phyloP scores from a whole-genome alignment of 2,797 vertebrate species.

The Morus bassanus region DNA sequence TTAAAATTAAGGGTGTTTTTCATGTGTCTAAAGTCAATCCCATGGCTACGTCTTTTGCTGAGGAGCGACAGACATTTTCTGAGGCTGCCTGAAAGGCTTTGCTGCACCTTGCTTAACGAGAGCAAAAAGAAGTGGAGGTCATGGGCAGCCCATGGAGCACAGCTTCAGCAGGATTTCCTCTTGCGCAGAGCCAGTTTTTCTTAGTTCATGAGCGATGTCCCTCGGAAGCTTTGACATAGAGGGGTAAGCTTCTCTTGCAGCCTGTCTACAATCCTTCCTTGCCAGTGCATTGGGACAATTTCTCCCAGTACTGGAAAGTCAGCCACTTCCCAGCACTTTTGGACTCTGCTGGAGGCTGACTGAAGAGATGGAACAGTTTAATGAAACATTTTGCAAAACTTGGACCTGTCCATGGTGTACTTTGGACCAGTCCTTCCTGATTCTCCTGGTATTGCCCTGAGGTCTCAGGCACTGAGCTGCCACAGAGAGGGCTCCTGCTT shows the following conservation, averaged over 20 bases:
- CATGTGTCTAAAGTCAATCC: background rate
- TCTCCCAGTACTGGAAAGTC: background rate
- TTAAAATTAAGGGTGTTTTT: background rate
- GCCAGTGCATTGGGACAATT: background rate
- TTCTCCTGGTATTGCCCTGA: background rate
- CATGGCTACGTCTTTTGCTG: background rate
- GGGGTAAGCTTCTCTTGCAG: background rate
- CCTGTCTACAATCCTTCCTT: background rate
- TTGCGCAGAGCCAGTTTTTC: background rate
- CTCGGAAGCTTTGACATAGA: background rate
- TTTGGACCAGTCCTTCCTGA: background rate
- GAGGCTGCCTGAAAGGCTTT: background rate
- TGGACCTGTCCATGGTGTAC: background rate
- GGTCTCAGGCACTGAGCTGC: background rate
- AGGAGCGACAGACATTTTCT: background rate
- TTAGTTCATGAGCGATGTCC: background rate
- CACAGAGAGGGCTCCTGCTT: fast-evolving
- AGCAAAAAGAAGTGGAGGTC: background rate
- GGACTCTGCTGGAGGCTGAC: background rate
- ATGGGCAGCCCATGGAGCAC: background rate
- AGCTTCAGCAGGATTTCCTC: background rate
- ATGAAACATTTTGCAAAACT: background rate
- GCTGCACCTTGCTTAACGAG: background rate
- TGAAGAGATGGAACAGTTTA: background rate
- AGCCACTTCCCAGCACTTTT: background rate